These are phyloP conservation scores for Grammomys dolichurus DNA, from an alignment of 2,113 vertebrate species.

Conservation along the genomic window DNA sequence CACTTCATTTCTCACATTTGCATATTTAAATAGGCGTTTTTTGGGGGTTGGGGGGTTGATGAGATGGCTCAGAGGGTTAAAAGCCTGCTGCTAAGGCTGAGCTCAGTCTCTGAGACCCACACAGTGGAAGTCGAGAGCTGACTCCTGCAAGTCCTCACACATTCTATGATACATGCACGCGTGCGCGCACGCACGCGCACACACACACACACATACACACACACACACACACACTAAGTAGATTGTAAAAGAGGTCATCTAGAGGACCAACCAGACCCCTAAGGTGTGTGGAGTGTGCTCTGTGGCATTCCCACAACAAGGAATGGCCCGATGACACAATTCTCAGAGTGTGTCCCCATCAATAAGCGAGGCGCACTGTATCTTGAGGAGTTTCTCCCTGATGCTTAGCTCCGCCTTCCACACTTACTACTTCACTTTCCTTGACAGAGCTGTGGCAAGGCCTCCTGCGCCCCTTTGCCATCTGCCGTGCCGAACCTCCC, in stretches of 20 bases:
- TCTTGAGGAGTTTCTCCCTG: neutral
- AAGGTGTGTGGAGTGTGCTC: neutral
- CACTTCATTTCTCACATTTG: neutral
- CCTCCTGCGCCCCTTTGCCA: accelerated
- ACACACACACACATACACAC: neutral
- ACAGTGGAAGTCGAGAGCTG: neutral
- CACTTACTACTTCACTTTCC: neutral
- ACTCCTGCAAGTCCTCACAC: neutral
- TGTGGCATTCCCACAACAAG: neutral
- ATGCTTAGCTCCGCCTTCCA: neutral
- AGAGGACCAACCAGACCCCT: neutral
- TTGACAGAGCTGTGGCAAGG: neutral
- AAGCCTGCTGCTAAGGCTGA: neutral
- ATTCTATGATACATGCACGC: neutral
- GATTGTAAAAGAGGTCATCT: neutral
- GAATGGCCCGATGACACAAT: neutral
- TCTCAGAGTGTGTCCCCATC: neutral
- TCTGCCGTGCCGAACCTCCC: neutral
- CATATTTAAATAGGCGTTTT: neutral
- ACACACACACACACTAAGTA: too few relatives aligned
- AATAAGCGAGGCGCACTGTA: neutral
- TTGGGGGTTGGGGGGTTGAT: neutral
- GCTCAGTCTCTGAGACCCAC: neutral
- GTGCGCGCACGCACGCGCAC: too few relatives aligned
- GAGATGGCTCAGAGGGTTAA: neutral